These are phyloP conservation scores for Platysternon megacephalum DNA, from an alignment of 2,113 vertebrate genomes.

Conservation along the genomic window DNA sequence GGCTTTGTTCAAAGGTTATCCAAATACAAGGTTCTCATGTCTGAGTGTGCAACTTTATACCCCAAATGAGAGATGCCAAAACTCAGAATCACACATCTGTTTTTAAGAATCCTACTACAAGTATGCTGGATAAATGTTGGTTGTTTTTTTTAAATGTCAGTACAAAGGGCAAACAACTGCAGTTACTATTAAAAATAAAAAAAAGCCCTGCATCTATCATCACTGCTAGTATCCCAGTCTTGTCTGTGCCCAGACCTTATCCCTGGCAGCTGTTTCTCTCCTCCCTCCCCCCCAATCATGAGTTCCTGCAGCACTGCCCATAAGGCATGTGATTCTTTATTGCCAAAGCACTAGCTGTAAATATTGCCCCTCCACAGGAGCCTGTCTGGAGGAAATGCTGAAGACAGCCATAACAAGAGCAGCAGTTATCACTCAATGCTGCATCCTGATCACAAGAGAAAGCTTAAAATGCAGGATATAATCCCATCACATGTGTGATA, in stretches of 20 bases:
- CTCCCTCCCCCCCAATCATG: neutral
- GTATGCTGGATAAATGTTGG: neutral
- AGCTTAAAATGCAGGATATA: conserved; percentile 46
- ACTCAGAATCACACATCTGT: neutral
- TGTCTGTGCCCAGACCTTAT: neutral
- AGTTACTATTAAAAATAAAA: conserved; percentile 19
- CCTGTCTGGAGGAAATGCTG: neutral
- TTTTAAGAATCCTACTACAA: neutral
- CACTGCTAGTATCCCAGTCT: neutral
- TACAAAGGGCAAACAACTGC: neutral
- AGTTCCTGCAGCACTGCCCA: neutral
- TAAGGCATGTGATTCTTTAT: conserved; percentile 6
- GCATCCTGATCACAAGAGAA: accelerated
- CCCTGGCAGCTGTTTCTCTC: neutral
- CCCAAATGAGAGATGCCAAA: neutral
- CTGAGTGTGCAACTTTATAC: neutral
- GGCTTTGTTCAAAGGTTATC: neutral
- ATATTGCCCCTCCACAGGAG: neutral
- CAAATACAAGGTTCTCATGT: conserved; percentile 32
- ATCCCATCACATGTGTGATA: conserved; percentile 6
- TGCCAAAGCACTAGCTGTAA: neutral
- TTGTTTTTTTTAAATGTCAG: neutral
- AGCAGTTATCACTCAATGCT: neutral
- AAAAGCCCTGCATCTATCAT: neutral
- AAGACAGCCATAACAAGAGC: neutral